These are phyloP conservation scores for Flabesymbios commensalis DNA, from an alignment of 2,888 invertebrate species.

Conservation along the genomic window DNA sequence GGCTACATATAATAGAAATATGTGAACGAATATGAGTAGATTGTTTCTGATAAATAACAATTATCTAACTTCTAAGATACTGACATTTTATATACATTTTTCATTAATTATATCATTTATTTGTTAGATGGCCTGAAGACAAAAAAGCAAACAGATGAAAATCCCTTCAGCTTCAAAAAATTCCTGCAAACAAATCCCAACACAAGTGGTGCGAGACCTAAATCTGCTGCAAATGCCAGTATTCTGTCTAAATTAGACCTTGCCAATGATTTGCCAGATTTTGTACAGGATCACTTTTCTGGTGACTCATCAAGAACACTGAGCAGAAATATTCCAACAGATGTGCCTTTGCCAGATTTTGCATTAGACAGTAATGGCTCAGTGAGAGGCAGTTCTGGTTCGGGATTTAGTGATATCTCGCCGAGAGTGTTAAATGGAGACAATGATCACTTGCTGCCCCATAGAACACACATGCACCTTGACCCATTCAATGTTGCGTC, in stretches of 20 bases:
- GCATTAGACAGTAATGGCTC: constrained; percentile 33
- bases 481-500: no score
- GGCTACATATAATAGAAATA: no score
- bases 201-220: neutral
- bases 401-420: no score
- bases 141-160: constrained; percentile 24
- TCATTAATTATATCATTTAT: neutral
- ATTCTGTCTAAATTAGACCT: constrained; percentile 37
- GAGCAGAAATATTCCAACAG: neutral
- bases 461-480: no score
- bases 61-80: no score
- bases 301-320: neutral
- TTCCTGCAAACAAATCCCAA: constrained; percentile 42
- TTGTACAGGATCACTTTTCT: constrained; percentile 52
- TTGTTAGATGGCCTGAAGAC: no score
- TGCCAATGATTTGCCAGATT: constrained; percentile 56
- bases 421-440: no score
- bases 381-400: neutral
- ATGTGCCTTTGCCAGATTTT: constrained; percentile 44
- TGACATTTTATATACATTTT: no score
- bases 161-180: constrained; percentile 60
- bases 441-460: no score
- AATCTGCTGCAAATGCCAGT: neutral
- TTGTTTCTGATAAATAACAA: no score
- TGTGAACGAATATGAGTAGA: no score